phyloP scores from a whole-genome alignment of 2,888 invertebrate genomes.

The Cepaea hortensis region DNA sequence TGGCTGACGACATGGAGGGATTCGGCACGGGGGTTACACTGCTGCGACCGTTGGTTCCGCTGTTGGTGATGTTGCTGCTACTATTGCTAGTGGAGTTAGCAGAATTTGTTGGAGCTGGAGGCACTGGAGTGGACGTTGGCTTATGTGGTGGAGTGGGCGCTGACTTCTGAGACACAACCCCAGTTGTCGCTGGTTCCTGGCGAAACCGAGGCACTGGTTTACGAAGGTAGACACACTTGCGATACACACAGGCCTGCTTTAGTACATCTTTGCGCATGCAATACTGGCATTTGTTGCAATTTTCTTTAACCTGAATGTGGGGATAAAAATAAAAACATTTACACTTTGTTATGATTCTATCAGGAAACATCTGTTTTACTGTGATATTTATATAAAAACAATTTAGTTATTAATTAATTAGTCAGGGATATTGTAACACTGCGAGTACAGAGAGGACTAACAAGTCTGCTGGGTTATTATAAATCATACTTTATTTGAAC shows the following conservation, averaged over 20 bases:
- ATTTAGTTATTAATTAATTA: no score
- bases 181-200: conserved; percentile 37
- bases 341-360: background rate
- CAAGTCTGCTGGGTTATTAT: no score
- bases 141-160: conserved; percentile 8
- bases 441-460: no score
- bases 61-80: conserved; percentile 35
- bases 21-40: background rate
- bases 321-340: background rate
- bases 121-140: conserved; percentile 2
- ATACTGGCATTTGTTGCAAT: conserved; percentile 71
- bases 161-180: background rate
- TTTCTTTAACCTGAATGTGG: conserved; percentile 65
- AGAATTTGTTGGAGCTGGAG: background rate
- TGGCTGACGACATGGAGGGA: background rate
- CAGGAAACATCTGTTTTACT: background rate
- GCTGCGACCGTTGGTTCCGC: conserved; percentile 42
- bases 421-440: no score
- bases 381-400: background rate
- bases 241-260: conserved; percentile 71
- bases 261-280: conserved; percentile 68
- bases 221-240: conserved; percentile 70
- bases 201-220: conserved; percentile 55
- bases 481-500: no score
- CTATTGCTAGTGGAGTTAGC: conserved; percentile 23